Conservation (phyloP, 2,888 invertebrate species). For the Balanococcus diminutus region DNA sequence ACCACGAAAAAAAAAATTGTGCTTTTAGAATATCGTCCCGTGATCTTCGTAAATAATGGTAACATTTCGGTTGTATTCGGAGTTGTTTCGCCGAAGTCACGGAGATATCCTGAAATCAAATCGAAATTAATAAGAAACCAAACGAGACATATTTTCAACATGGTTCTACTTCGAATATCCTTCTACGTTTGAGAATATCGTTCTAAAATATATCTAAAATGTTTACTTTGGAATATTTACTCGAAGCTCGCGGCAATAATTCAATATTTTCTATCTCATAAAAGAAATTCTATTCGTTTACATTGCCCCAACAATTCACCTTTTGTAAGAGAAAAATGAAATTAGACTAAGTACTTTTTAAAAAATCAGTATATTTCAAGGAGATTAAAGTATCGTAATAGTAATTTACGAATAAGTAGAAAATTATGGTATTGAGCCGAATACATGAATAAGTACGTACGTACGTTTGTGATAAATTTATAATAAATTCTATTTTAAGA, state of each 20-base stretch:
- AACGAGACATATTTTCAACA: neutral
- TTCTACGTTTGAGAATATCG: neutral
- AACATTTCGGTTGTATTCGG: neutral
- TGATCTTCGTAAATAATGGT: constrained; percentile 31
- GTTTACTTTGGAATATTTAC: neutral
- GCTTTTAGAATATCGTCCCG: neutral
- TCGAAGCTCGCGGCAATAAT: neutral
- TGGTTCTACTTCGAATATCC: neutral
- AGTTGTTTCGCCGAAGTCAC: neutral
- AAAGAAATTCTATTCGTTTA: neutral
- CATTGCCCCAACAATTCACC: neutral
- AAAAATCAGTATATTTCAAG: neutral
- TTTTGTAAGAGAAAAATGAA: neutral
- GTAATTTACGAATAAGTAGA: neutral
- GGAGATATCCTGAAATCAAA: neutral
- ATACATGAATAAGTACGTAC: neutral
- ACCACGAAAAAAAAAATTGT: constrained; percentile 33
- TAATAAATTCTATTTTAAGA: neutral
- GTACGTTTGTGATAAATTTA: neutral
- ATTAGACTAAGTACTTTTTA: neutral
- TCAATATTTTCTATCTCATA: neutral
- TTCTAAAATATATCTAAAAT: neutral
- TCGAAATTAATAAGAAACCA: neutral
- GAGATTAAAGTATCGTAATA: neutral
- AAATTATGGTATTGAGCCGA: neutral